These are phyloP conservation scores for Platynereis dumerilii DNA, from an alignment of 2,888 invertebrate species.

Conservation along the genomic window DNA sequence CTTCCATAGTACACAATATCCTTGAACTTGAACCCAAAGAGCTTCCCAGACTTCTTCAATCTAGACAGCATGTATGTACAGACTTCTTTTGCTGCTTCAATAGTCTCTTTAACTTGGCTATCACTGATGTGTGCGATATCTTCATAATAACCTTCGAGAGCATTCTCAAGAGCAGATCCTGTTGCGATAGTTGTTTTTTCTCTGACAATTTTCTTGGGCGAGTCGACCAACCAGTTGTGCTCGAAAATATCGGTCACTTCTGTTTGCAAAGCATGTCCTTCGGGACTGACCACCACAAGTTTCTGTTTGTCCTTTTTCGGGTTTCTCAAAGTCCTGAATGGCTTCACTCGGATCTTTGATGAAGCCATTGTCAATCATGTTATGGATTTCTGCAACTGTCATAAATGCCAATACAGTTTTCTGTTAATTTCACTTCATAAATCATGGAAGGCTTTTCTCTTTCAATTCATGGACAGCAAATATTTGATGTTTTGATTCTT, in stretches of 20 bases:
- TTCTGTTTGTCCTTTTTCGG: too few species aligned
- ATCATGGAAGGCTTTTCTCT: too few species aligned
- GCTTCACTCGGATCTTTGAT: too few species aligned
- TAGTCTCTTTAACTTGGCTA: conserved; percentile 13
- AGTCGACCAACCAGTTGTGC: conserved; percentile 19
- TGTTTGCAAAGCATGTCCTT: too few species aligned
- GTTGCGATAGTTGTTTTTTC: conserved; percentile 17
- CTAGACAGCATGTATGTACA: conserved; percentile 23
- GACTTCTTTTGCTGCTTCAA: conserved; percentile 8
- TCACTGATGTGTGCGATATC: conserved; percentile 24
- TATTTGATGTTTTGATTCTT: too few species aligned
- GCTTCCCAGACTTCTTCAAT: conserved; percentile 24
- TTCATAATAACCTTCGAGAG: conserved; percentile 30
- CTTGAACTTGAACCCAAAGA: conserved; percentile 27
- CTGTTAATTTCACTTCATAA: too few species aligned
- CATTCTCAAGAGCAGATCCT: conserved; percentile 3
- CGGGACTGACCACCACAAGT: too few species aligned
- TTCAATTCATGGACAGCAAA: too few species aligned
- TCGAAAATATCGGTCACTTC: conserved; percentile 12
- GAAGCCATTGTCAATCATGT: too few species aligned
- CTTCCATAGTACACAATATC: conserved; percentile 29
- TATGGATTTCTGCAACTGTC: too few species aligned
- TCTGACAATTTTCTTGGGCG: conserved; percentile 13
- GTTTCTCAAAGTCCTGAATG: too few species aligned
- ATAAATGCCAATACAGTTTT: too few species aligned